A percentile compares a stretch with the other conserved stretches of the same genome.
These are phyloP conservation scores for Dendropsophus ebraccatus DNA, from an alignment of 2,113 vertebrate species.

Conservation along the genomic window DNA sequence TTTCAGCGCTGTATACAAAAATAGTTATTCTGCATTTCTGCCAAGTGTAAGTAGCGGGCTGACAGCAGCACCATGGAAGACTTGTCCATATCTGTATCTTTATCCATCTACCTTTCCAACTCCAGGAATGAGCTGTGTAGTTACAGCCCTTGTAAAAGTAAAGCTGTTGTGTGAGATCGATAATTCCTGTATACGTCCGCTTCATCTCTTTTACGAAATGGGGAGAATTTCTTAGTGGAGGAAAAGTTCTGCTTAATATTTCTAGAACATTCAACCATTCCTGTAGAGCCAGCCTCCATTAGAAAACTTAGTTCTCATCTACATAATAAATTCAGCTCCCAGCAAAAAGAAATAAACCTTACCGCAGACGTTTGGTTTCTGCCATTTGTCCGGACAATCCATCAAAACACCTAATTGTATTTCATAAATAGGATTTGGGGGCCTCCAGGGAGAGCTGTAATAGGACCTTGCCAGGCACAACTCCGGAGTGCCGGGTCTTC, in stretches of 20 bases:
- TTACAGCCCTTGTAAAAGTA: no score
- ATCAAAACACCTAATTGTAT: conserved; percentile 45
- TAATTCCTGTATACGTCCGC: no score
- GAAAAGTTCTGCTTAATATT: neutral
- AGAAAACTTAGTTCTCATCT: neutral
- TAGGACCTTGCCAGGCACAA: conserved; percentile 53
- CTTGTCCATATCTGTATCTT: no score
- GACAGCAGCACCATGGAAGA: no score
- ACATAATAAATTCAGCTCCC: conserved; percentile 16
- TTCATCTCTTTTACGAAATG: no score
- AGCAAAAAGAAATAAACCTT: conserved; percentile 2
- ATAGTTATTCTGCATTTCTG: neutral
- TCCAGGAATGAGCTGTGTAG: no score
- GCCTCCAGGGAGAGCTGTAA: conserved; percentile 2
- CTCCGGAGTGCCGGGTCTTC: conserved; percentile 29
- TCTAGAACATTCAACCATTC: neutral
- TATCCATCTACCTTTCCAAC: no score
- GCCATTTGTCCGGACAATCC: conserved; percentile 12
- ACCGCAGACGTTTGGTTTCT: neutral
- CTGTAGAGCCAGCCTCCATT: neutral
- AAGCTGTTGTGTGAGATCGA: no score
- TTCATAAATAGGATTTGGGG: conserved; percentile 43
- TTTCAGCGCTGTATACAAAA: no score
- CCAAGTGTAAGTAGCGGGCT: no score
- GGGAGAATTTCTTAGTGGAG: neutral